Evolutionary conservation across 2,113 vertebrate genomes (phyloP).

Genomic region (Galeopterus variegatus): DNA sequence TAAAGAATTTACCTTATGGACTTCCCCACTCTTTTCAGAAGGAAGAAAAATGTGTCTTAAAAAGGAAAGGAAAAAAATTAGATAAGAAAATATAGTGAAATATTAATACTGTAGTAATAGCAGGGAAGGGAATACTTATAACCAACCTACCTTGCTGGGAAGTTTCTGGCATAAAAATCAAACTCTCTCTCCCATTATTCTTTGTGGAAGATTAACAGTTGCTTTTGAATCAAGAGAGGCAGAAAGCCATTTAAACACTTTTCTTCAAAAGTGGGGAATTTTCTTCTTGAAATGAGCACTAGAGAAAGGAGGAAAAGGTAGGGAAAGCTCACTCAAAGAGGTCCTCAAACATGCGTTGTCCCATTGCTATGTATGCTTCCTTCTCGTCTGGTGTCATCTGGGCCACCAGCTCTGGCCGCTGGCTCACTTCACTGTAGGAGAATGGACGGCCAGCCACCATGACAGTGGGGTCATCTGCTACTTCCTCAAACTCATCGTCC

Average conservation of each 20-base stretch:
- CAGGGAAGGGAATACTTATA: conserved; percentile 36
- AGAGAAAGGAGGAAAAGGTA: background rate
- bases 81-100: conserved; percentile 66
- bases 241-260: conserved; percentile 54
- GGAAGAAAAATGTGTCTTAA: conserved; percentile 24
- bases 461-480: conserved; percentile 93
- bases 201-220: conserved; percentile 69
- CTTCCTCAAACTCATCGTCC: conserved; percentile 97
- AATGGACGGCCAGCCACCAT: conserved; percentile 94
- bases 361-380: conserved; percentile 98
- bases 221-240: background rate
- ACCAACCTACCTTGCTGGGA: conserved; percentile 43
- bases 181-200: conserved; percentile 11
- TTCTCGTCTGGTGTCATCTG: conserved; percentile 98
- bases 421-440: conserved; percentile 96
- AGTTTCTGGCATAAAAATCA: conserved; percentile 77
- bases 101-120: conserved; percentile 62
- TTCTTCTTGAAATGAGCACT: conserved; percentile 79
- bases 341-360: conserved; percentile 96
- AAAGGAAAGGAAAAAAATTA: conserved; percentile 47
- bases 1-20: conserved; percentile 3
- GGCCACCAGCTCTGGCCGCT: conserved; percentile 96
- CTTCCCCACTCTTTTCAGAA: conserved; percentile 26
- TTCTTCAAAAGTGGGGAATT: conserved; percentile 66
- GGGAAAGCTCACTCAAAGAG: conserved; percentile 94